phyloP scores from a whole-genome alignment of 2,113 vertebrate species.

The Riparia riparia region DNA sequence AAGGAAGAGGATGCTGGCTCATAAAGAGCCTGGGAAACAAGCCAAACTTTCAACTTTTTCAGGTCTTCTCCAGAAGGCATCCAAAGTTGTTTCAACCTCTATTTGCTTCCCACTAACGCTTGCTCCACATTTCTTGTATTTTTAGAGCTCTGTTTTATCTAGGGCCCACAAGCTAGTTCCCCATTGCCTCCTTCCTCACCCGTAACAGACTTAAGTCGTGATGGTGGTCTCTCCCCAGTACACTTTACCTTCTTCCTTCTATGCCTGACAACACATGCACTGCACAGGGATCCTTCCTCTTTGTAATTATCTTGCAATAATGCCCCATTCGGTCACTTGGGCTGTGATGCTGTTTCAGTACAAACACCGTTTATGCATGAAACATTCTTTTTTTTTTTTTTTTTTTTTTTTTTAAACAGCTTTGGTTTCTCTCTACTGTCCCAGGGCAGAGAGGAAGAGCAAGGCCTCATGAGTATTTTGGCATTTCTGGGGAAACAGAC shows the following conservation, averaged over 20 bases:
- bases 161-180: background rate
- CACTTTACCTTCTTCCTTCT: background rate
- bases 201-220: background rate
- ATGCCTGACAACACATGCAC: background rate
- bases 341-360: background rate
- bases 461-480: background rate
- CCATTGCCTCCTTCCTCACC: background rate
- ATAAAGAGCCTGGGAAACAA: background rate
- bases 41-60: background rate
- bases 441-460: background rate
- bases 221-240: background rate
- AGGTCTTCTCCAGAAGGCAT: slow-evolving; percentile 44
- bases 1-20: background rate
- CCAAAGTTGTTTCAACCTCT: background rate
- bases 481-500: background rate
- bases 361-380: background rate
- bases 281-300: background rate
- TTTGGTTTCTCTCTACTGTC: background rate
- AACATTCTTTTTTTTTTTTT: background rate
- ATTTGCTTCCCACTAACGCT: background rate
- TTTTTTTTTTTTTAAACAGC: background rate
- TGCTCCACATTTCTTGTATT: background rate
- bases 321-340: background rate
- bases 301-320: background rate
- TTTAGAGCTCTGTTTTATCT: background rate